Evolutionary conservation across 2,113 vertebrate genomes (phyloP).

Genomic region (Strix uralensis): DNA sequence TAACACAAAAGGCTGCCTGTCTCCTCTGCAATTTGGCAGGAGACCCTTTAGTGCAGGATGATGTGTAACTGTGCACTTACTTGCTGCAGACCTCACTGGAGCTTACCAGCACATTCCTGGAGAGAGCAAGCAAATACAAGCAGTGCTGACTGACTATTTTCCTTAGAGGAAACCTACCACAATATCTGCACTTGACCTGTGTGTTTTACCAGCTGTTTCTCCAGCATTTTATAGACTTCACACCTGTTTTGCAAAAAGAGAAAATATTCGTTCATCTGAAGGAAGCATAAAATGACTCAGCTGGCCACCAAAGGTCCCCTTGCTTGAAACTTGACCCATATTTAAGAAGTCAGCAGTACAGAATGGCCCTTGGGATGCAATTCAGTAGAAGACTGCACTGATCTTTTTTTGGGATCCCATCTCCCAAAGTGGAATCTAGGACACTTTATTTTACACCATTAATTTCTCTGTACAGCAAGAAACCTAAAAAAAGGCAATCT

Average conservation of each 20-base stretch:
- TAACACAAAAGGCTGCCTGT: conserved; percentile 69
- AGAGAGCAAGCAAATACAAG: conserved; percentile 19
- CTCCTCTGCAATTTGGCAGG: conserved; percentile 60
- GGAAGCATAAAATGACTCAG: not conserved
- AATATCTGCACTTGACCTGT: not conserved
- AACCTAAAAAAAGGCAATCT: not conserved
- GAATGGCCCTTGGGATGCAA: not conserved
- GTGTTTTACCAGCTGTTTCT: conserved; percentile 57
- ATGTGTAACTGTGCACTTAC: conserved; percentile 35
- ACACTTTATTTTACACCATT: not conserved
- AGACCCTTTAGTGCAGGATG: conserved; percentile 26
- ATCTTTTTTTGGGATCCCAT: not conserved
- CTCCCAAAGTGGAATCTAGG: not conserved
- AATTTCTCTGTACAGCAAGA: not conserved
- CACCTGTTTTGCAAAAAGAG: conserved; percentile 40
- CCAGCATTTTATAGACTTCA: not conserved
- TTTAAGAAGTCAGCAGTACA: not conserved
- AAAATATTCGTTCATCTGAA: not conserved
- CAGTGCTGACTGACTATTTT: not conserved
- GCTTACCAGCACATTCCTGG: conserved; percentile 14
- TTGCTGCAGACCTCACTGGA: not conserved
- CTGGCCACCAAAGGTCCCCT: not conserved
- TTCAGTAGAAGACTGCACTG: not conserved
- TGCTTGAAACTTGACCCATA: not conserved
- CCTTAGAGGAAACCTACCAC: not conserved